A percentile compares a stretch with the other conserved stretches of the same genome.
Conservation (phyloP, 92 coral and sea anemone species). For the Umimayanthus chanpuru region DNA sequence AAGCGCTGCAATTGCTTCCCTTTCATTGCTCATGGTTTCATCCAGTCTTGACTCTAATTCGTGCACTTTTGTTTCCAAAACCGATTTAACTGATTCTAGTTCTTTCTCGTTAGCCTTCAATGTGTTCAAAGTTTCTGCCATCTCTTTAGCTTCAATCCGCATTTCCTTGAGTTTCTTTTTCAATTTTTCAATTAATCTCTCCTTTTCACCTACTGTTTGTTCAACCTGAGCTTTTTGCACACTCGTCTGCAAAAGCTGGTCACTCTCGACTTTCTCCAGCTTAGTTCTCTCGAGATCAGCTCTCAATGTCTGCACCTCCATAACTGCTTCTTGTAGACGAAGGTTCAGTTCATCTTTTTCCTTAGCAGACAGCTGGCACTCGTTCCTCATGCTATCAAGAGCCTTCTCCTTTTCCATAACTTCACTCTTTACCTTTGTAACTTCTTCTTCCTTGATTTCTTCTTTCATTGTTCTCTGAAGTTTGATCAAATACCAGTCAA, state of each 20-base stretch:
- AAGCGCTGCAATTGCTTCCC: background rate
- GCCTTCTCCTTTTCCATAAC: slow-evolving; percentile 65
- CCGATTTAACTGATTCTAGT: slow-evolving; percentile 48
- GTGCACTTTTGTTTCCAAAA: slow-evolving; percentile 38
- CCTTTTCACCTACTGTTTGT: slow-evolving; percentile 73
- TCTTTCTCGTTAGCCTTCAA: slow-evolving; percentile 63
- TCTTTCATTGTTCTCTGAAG: background rate
- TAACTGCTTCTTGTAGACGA: slow-evolving; percentile 78
- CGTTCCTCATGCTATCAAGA: slow-evolving; percentile 60
- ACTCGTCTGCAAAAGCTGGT: slow-evolving; percentile 70
- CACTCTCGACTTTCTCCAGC: slow-evolving; percentile 77
- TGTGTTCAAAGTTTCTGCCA: slow-evolving; percentile 42
- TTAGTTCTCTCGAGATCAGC: slow-evolving; percentile 75
- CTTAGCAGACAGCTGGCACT: slow-evolving; percentile 59
- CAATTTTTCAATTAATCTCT: slow-evolving; percentile 68
- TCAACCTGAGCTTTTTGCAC: slow-evolving; percentile 66
- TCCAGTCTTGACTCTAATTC: slow-evolving; percentile 30
- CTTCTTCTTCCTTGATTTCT: slow-evolving; percentile 61
- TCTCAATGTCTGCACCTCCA: slow-evolving; percentile 76
- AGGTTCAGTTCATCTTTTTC: slow-evolving; percentile 82
- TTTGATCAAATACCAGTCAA: background rate
- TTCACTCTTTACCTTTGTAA: slow-evolving; percentile 58
- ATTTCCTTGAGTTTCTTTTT: slow-evolving; percentile 74
- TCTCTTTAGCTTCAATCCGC: slow-evolving; percentile 67
- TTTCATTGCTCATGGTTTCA: background rate